Evolutionary conservation across 2,113 vertebrate species (phyloP).

Genomic region (Coturnix japonica): DNA sequence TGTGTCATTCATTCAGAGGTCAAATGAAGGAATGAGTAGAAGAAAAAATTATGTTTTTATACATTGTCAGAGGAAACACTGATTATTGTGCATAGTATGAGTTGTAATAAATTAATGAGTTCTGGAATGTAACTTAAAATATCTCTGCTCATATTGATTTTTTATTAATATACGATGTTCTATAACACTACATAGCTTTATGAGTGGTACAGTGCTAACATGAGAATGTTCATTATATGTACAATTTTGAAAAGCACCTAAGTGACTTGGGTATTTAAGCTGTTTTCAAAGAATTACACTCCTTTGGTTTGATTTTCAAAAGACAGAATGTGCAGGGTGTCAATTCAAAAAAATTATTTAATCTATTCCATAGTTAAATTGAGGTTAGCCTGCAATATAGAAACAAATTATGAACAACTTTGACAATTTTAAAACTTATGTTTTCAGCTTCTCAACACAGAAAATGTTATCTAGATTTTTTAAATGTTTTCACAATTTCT

Average conservation of each 20-base stretch:
- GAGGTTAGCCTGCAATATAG: background rate
- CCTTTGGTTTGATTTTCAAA: background rate
- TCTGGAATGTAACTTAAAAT: constrained; percentile 63
- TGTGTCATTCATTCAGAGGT: constrained; percentile 30
- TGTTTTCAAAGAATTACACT: constrained; percentile 13
- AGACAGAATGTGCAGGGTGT: background rate
- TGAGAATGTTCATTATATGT: constrained; percentile 15
- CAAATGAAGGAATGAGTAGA: constrained; percentile 33
- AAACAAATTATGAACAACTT: constrained; percentile 1
- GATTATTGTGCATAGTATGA: constrained; percentile 47
- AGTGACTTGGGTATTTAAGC: constrained; percentile 48
- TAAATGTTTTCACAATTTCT: background rate
- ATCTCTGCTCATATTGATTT: constrained; percentile 45
- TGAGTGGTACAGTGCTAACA: constrained; percentile 19
- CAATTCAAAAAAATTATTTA: constrained; percentile 6
- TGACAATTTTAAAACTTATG: background rate
- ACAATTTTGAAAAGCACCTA: constrained; percentile 22
- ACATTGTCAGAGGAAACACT: constrained; percentile 47
- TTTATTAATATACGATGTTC: constrained; percentile 26
- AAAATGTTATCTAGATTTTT: background rate
- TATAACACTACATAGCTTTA: constrained; percentile 51
- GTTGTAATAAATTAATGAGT: constrained; percentile 58
- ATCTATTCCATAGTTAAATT: background rate
- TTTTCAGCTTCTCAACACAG: background rate
- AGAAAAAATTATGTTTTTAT: constrained; percentile 4